Percentiles rank a stretch among this genome's conserved stretches.
Conservation (phyloP, 2,797 vertebrate species). For the Dicrostonyx torquatus region DNA sequence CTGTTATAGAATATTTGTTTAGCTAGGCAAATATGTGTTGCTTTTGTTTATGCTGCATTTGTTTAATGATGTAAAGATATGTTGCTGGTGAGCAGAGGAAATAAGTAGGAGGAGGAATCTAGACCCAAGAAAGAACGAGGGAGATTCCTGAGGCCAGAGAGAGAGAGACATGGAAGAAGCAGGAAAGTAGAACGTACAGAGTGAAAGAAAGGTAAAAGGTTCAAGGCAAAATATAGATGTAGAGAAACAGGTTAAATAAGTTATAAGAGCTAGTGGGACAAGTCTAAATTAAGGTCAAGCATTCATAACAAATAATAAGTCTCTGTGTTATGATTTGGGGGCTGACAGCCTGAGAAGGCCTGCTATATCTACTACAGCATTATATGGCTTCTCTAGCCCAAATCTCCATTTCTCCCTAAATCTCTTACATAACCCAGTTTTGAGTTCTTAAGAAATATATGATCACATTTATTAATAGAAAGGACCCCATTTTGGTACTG, state of each 20-base stretch:
- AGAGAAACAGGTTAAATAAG: not conserved
- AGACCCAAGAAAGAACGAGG: not conserved
- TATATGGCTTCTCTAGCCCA: not conserved
- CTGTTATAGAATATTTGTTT: not conserved
- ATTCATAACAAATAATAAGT: not conserved
- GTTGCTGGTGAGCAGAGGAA: not conserved
- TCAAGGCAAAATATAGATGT: not conserved
- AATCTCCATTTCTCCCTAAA: not conserved
- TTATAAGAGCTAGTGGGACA: not conserved
- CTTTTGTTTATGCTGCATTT: not conserved
- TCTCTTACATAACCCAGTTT: not conserved
- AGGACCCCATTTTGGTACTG: not conserved
- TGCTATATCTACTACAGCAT: not conserved
- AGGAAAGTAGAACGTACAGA: not conserved
- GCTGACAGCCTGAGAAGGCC: not conserved
- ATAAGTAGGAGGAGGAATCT: not conserved
- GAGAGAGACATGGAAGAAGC: not conserved
- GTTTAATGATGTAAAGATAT: not conserved
- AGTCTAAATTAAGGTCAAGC: not conserved
- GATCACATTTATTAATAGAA: not conserved
- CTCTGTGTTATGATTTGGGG: not conserved
- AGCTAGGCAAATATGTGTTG: not conserved
- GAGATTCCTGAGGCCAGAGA: not conserved
- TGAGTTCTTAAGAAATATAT: not conserved
- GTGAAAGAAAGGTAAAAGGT: not conserved